Base-by-base conservation (phyloP, 2,113 vertebrate genomes). In the Lophochroa leadbeateri region DNA sequence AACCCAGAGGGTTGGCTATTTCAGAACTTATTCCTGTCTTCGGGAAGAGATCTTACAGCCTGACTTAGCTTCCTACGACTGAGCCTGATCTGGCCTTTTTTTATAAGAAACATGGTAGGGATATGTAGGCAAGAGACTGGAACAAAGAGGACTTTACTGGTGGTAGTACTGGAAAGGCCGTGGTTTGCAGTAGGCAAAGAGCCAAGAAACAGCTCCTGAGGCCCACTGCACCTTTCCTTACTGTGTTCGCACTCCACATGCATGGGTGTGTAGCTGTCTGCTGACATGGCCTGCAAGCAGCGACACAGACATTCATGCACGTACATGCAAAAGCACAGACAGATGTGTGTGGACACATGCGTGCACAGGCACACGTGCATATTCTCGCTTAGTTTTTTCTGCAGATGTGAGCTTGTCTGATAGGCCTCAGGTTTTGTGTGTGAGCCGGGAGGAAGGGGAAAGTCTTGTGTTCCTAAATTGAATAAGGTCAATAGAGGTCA, bases 21-120 rank as follows among this genome's bases (percentile, higher is more conserved):
- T 58, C 46, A 12, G 7, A 58, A 63, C 11, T 47, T 27, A 19
- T 11, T n/a, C 52, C 16, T 2, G 39, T 93, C 75, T 83, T 81
- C 1, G 13, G 31, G 69, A 67, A 21, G 68, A 63, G 79, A 39
- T 44, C 37, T 57, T 8, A 1, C 33, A 60, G 71, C 43, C 50
- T 47, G n/a, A 79, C 9, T 68, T 57, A 27, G 52, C 43, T 79
- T 37, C 33, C 57, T 25, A 4, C 1, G 4, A 11, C 3, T 47
- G 65, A 64, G 53, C 35, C 23, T 18, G 23, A 21, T 70, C 25
- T 23, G 23, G n/a, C 19, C 33, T 28, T 39, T 6, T 68, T 24
- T 71, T 6, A 6, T 4, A 9, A 46, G 44, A 76, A 49, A 6
- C 0, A 0, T 57, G 10, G 39, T 16, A 29, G 67, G 52, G n/a